Evolutionary conservation across 2,113 vertebrate genomes (phyloP), one percentile per base, ranked within the genome.

Genomic region (Oncorhynchus kisutch): DNA sequence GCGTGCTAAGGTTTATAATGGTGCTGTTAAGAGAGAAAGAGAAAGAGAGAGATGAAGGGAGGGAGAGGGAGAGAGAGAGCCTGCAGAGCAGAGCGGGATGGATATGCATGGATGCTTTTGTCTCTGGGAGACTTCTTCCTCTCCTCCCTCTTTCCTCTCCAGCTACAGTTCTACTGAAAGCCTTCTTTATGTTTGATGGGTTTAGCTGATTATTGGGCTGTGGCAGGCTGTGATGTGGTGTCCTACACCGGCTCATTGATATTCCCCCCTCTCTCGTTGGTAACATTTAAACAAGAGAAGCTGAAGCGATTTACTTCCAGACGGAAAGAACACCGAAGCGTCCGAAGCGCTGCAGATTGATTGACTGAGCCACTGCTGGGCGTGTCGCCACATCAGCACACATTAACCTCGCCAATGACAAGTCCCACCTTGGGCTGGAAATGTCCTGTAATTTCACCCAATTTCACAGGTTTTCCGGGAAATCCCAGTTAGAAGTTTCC

Each of bases 231-330:
- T 77, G 87, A 75, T 67, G 78, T 86, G 84, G 86, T 22, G 69
- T 86, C 79, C 66, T 70, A 39, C 74, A 70, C 78, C 9, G 81
- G 2, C 57, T 60, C 22, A 72, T 66, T 77, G 68, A 73, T 65
- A 71, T 66, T 77, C 80, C 77, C 34, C 34, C 68, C 65, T 78
- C 75, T 76, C 68, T 54, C 5, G 51, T 54, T 4, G 78, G 39
- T 2, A 84, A 77, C 80, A 77, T 87, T 89, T 89, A 76, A 89
- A 86, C 81, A 80, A 81, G 85, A 83, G 79, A 77, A 80, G 78
- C 81, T 74, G 69, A 85, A 81, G 78, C 81, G 86, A 86, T 85
- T 90, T 80, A 81, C 79, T 86, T 83, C 89, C 90, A 90, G 79
- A 76, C 78, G 67, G 76, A 54, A 82, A 67, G 76, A 54, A 84